Base-by-base conservation (phyloP, 2,113 vertebrate genomes). In the Nycticorax nycticorax region DNA sequence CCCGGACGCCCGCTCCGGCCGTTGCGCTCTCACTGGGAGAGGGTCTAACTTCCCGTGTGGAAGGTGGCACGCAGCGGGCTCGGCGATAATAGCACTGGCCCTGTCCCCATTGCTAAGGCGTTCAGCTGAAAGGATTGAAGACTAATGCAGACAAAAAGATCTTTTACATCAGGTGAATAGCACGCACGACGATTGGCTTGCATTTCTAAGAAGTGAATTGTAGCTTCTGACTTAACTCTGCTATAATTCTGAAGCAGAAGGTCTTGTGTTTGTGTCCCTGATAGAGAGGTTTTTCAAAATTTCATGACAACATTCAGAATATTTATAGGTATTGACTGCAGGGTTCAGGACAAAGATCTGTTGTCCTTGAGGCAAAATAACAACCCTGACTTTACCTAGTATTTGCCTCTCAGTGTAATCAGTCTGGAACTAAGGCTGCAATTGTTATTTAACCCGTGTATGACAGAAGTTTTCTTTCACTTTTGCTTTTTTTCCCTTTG, bases 351-450 rank as follows among this genome's bases (percentile, higher is more conserved):
- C 91, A 95, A 96, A 91, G 83, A 94, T 84, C 85, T 96, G 72
- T 84, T 95, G 96, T 96, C 93, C 86, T 91, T 92, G 79, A 88
- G 76, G 88, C 79, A 60, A 82, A 91, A 73, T 60, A 82, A 73
- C 89, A 87, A 14, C 91, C 77, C 77, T 85, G 95, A 91, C 77
- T 96, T 92, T 85, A 96, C 92, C 92, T 95, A 47, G 56, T n/a
- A 39, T 78, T 92, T 82, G 71, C 89, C 87, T 95, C 77, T 82
- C 26, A 5, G 84, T 55, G 73, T 80, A 88, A 88, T 74, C 80
- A 52, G 75, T 62, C 83, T 94, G 89, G 73, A 89, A 57, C 81
- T 78, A 68, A 87, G 86, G 22, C 45, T 63, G 89, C 85, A 56
- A 26, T 81, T 94, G 83, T 87, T 92, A n/a, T 73, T 77, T 91